These are phyloP conservation scores for Cottoperca gobio DNA, from an alignment of 2,797 vertebrate genomes.

Conservation along the genomic window DNA sequence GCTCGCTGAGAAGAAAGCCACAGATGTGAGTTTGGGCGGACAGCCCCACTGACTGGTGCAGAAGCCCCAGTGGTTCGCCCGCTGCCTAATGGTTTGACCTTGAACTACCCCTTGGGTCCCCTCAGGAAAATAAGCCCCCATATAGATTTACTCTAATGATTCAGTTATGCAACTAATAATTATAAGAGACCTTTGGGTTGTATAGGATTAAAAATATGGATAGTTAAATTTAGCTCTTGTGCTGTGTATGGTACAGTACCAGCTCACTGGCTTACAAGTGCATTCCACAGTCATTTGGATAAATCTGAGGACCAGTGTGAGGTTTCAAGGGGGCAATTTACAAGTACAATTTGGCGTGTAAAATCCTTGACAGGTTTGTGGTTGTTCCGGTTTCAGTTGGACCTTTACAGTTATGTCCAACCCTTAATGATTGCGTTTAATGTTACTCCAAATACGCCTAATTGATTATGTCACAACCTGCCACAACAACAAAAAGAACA, in stretches of 20 bases:
- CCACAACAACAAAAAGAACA: not conserved
- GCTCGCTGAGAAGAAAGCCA: constrained; percentile 97
- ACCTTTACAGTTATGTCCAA: constrained; percentile 4
- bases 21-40: constrained; percentile 91
- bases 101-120: constrained; percentile 10
- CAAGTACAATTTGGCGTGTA: constrained; percentile 38
- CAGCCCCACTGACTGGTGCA: not conserved
- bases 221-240: constrained; percentile 90
- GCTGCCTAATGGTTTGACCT: constrained; percentile 27
- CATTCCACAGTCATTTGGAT: constrained; percentile 55
- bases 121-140: not conserved
- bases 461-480: constrained; percentile 5
- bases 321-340: constrained; percentile 65
- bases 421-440: constrained; percentile 17
- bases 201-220: constrained; percentile 22
- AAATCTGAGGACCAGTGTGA: constrained; percentile 60
- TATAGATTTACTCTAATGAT: constrained; percentile 8
- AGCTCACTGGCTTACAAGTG: constrained; percentile 61
- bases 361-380: constrained; percentile 60
- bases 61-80: not conserved
- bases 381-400: constrained; percentile 35
- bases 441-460: constrained; percentile 14
- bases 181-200: not conserved
- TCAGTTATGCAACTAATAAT: constrained; percentile 15
- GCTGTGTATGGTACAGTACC: constrained; percentile 90